A percentile compares a stretch with the other conserved stretches of the same genome.
phyloP scores from a whole-genome alignment of 2,113 vertebrate species.

The Labeo catla region DNA sequence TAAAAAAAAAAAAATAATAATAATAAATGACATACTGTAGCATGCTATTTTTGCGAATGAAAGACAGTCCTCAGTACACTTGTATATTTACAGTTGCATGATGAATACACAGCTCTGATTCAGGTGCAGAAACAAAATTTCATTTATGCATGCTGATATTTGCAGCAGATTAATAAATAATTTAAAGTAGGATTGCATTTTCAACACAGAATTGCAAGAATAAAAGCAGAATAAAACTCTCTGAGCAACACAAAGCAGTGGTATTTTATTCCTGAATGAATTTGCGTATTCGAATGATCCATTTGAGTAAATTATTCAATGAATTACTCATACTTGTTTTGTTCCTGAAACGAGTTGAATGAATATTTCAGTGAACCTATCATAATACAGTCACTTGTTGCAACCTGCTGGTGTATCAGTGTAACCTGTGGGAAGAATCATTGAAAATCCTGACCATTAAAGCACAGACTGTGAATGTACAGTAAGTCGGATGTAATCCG shows the following conservation, averaged over 20 bases:
- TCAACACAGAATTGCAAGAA: not conserved
- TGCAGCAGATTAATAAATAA: too few relatives aligned
- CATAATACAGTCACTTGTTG: too few relatives aligned
- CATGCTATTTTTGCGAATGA: not conserved
- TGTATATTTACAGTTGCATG: not conserved
- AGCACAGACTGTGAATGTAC: not conserved
- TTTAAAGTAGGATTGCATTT: not conserved
- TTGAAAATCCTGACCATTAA: not conserved
- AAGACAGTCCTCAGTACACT: not conserved
- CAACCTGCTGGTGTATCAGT: not conserved
- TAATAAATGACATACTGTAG: too few relatives aligned
- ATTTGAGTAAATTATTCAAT: not conserved
- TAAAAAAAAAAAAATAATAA: too few relatives aligned
- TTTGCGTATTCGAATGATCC: not conserved
- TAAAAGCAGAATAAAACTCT: not conserved
- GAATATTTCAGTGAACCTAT: too few relatives aligned
- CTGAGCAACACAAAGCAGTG: not conserved
- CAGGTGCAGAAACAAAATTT: not conserved
- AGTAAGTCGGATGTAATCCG: not conserved
- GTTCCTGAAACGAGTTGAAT: too few relatives aligned
- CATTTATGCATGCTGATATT: not conserved
- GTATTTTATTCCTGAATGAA: not conserved
- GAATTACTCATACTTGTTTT: too few relatives aligned
- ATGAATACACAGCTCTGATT: not conserved
- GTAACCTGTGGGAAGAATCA: not conserved